phyloP scores from a whole-genome alignment of 2,888 invertebrate species.

The Melipona bicolor region DNA sequence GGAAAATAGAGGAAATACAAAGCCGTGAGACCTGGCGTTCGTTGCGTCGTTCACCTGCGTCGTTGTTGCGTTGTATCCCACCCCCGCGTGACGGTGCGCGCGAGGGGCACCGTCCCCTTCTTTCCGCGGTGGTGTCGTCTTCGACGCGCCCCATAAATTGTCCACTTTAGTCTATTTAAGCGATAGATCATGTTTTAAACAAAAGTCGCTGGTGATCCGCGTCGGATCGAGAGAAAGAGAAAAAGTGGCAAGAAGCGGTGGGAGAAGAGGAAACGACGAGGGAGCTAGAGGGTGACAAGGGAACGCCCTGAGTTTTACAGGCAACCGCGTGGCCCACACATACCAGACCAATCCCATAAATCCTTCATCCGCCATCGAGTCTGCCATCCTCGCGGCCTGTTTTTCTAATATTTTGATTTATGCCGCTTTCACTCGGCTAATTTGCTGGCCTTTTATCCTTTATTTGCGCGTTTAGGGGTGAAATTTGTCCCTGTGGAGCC shows the following conservation, averaged over 20 bases:
- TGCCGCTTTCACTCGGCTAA: slow-evolving; percentile 82
- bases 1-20: slow-evolving; percentile 65
- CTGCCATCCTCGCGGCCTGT: slow-evolving; percentile 74
- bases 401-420: slow-evolving; percentile 83
- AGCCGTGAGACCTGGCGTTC: slow-evolving; percentile 67
- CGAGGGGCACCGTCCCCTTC: background rate
- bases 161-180: slow-evolving; percentile 80
- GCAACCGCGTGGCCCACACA: slow-evolving; percentile 48
- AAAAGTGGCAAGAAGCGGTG: background rate
- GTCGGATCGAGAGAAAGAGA: slow-evolving; percentile 61
- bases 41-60: slow-evolving; percentile 56
- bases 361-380: slow-evolving; percentile 78
- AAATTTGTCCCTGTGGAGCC: slow-evolving; percentile 76
- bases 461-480: slow-evolving; percentile 82
- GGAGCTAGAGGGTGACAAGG: slow-evolving; percentile 17
- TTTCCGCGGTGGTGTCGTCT: slow-evolving; percentile 6
- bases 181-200: slow-evolving; percentile 84
- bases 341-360: slow-evolving; percentile 79
- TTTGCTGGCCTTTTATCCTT: slow-evolving; percentile 81
- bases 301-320: slow-evolving; percentile 50
- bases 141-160: slow-evolving; percentile 78
- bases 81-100: slow-evolving; percentile 20
- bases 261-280: background rate
- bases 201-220: slow-evolving; percentile 81
- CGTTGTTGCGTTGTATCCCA: slow-evolving; percentile 1